Conservation (phyloP, 2,113 vertebrate genomes). For the Aspidoscelis tigris region DNA sequence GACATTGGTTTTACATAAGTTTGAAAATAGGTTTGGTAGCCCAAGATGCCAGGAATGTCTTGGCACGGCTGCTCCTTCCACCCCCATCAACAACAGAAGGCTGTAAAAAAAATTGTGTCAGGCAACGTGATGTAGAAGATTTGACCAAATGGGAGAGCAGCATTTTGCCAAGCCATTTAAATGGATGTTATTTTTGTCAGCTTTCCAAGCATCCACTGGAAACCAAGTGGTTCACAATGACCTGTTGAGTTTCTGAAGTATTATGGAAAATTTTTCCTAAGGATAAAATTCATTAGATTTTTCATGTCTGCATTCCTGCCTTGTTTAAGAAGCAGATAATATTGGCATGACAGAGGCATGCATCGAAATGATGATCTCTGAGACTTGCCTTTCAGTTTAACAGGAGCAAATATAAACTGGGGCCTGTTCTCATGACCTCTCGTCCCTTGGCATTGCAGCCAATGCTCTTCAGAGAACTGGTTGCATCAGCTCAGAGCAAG, state of each 20-base stretch:
- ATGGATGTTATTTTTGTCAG: slow-evolving; percentile 54
- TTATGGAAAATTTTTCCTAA: slow-evolving; percentile 36
- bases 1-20: not conserved
- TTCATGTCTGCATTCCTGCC: slow-evolving; percentile 47
- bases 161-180: slow-evolving; percentile 44
- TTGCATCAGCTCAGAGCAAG: not conserved
- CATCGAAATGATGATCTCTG: slow-evolving; percentile 5
- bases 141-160: slow-evolving; percentile 16
- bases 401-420: not conserved
- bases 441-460: not conserved
- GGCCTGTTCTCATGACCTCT: not conserved
- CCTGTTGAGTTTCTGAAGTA: slow-evolving; percentile 26
- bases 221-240: slow-evolving; percentile 39
- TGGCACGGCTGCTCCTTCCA: not conserved
- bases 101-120: not conserved
- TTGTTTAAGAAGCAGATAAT: slow-evolving; percentile 36
- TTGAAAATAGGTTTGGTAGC: not conserved
- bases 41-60: not conserved
- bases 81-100: not conserved
- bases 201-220: slow-evolving; percentile 56
- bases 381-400: rapidly evolving
- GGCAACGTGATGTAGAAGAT: not conserved
- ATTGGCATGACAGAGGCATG: not conserved
- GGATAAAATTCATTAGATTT: slow-evolving; percentile 46
- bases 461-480: not conserved